These are phyloP conservation scores for Tyto alba DNA, from an alignment of 2,113 vertebrate genomes.

Conservation along the genomic window DNA sequence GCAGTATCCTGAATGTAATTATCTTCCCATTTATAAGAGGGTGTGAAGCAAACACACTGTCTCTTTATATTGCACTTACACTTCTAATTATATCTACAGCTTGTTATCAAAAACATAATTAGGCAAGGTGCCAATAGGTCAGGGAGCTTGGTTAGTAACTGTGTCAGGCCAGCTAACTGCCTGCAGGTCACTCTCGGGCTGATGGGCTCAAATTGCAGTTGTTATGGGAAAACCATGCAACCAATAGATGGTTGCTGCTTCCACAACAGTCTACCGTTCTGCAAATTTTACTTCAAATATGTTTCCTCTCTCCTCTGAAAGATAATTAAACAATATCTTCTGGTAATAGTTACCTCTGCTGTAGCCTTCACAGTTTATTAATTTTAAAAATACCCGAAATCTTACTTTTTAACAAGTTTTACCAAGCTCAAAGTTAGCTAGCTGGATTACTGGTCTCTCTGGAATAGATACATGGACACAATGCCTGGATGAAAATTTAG, in stretches of 20 bases:
- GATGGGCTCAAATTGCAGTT: rapidly evolving
- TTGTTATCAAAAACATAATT: neutral
- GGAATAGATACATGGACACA: neutral
- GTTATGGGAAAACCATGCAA: neutral
- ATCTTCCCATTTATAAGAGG: neutral
- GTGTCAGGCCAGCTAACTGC: neutral
- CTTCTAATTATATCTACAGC: neutral
- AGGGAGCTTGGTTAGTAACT: neutral
- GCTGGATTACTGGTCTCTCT: neutral
- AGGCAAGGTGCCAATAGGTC: neutral
- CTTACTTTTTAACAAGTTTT: neutral
- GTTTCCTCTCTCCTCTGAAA: neutral
- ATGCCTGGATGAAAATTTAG: neutral
- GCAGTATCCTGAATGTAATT: neutral
- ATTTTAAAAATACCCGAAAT: neutral
- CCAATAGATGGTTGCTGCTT: neutral
- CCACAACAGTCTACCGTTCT: neutral
- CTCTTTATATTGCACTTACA: neutral
- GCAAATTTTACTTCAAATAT: neutral
- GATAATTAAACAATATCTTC: neutral
- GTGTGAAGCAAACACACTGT: neutral
- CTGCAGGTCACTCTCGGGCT: neutral
- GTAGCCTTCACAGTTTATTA: neutral
- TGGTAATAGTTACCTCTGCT: neutral
- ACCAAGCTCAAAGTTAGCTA: neutral